A percentile compares a stretch with the other conserved stretches of the same genome.
phyloP scores from a whole-genome alignment of 2,797 vertebrate species.

The Champsocephalus esox region DNA sequence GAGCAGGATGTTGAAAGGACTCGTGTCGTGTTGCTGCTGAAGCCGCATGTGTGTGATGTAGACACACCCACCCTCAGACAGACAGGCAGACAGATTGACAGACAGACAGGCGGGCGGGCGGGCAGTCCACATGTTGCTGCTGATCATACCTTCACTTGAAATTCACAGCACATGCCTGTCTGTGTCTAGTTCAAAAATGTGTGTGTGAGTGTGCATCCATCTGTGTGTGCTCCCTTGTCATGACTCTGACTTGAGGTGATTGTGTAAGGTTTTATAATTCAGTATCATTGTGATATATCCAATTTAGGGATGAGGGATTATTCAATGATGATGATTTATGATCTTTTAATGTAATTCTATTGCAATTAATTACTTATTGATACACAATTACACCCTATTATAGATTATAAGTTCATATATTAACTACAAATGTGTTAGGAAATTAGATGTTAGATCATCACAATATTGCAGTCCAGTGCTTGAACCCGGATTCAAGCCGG shows the following conservation, averaged over 20 bases:
- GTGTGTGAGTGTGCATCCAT: neutral
- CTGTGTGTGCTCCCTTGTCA: conserved; percentile 9
- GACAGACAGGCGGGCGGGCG: conserved; percentile 24
- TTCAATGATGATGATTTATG: too few relatives aligned
- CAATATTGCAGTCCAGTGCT: too few relatives aligned
- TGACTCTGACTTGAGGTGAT: neutral
- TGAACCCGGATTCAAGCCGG: too few relatives aligned
- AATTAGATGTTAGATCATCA: too few relatives aligned
- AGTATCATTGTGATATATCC: neutral
- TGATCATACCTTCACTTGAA: conserved; percentile 27
- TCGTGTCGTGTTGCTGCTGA: conserved; percentile 48
- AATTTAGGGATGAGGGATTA: too few relatives aligned
- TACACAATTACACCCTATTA: too few relatives aligned
- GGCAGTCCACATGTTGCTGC: conserved; percentile 62
- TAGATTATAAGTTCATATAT: too few relatives aligned
- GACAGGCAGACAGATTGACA: too few relatives aligned
- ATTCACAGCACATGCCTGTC: conserved; percentile 27
- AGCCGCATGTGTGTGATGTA: conserved; percentile 50
- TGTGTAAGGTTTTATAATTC: neutral
- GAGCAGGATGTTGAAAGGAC: conserved; percentile 28
- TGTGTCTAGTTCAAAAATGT: conserved; percentile 34
- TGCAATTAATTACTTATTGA: too few relatives aligned
- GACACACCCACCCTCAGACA: conserved; percentile 73
- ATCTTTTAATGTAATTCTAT: too few relatives aligned
- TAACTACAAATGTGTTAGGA: too few relatives aligned